phyloP scores from a whole-genome alignment of 2,797 vertebrate genomes.

The Sebastes miniatus region DNA sequence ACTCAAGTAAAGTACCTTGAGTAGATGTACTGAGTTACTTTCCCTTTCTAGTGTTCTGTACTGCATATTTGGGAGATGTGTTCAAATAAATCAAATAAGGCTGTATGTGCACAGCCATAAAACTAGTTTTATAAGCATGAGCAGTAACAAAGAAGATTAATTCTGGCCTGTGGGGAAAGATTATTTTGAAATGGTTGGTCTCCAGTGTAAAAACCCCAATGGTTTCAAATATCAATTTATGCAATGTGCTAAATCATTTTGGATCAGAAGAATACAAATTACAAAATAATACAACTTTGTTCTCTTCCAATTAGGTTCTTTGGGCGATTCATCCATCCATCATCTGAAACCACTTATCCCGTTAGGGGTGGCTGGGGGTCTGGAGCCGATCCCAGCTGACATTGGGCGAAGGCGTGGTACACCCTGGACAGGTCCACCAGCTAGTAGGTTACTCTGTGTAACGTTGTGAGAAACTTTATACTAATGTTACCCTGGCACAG shows the following conservation, averaged over 20 bases:
- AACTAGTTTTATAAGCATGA: neutral
- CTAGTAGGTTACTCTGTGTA: too few species aligned
- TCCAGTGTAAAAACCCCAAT: neutral
- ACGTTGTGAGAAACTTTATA: too few species aligned
- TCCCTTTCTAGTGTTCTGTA: neutral
- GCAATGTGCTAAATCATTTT: neutral
- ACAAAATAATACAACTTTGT: neutral
- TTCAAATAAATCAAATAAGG: neutral
- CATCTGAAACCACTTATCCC: too few species aligned
- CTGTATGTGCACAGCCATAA: neutral
- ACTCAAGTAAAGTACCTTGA: neutral
- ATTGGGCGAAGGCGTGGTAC: too few species aligned
- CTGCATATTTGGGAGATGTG: neutral
- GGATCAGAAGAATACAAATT: neutral
- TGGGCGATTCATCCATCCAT: neutral
- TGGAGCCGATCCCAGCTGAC: too few species aligned
- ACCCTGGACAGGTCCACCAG: too few species aligned
- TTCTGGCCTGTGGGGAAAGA: neutral
- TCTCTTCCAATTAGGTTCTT: neutral
- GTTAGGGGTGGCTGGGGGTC: too few species aligned
- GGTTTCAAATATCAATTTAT: neutral
- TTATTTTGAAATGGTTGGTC: neutral
- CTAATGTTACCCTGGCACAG: too few species aligned
- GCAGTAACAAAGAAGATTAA: neutral
- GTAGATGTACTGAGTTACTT: neutral